phyloP scores from a whole-genome alignment of 2,797 vertebrate genomes.

The Sebastes baramenuke region DNA sequence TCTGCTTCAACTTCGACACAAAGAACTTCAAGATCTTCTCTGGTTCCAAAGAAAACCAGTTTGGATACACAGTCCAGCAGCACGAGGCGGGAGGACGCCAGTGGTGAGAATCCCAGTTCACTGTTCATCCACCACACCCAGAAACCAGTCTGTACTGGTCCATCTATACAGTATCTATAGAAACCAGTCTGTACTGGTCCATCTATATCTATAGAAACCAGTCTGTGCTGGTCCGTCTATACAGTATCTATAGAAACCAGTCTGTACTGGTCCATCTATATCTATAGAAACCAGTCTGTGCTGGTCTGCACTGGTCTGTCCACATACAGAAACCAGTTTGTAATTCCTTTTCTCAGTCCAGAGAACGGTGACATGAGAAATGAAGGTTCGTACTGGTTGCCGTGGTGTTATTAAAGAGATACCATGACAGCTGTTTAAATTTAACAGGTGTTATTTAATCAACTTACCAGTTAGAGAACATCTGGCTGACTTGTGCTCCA shows the following conservation, averaged over 20 bases:
- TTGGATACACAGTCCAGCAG: constrained; percentile 95
- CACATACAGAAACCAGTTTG: no score
- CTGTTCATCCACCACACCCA: neutral
- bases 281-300: neutral
- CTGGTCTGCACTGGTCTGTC: neutral
- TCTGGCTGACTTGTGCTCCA: no score
- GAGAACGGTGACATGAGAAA: no score
- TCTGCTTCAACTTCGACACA: constrained; percentile 91
- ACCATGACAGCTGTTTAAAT: no score
- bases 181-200: neutral
- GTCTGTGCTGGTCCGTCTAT: neutral
- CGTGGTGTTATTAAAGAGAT: no score
- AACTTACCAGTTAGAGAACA: no score
- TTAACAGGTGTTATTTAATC: no score
- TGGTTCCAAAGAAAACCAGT: constrained; percentile 87
- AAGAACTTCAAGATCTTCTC: constrained; percentile 86
- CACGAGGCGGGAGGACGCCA: constrained; percentile 86
- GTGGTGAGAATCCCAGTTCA: constrained; percentile 59
- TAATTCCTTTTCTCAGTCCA: no score
- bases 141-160: neutral
- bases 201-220: neutral
- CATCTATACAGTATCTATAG: neutral
- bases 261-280: neutral
- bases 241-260: neutral
- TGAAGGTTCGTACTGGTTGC: no score